These are phyloP conservation scores for Orientallactaga sibirica DNA, from an alignment of 2,797 vertebrate species.

Conservation along the genomic window DNA sequence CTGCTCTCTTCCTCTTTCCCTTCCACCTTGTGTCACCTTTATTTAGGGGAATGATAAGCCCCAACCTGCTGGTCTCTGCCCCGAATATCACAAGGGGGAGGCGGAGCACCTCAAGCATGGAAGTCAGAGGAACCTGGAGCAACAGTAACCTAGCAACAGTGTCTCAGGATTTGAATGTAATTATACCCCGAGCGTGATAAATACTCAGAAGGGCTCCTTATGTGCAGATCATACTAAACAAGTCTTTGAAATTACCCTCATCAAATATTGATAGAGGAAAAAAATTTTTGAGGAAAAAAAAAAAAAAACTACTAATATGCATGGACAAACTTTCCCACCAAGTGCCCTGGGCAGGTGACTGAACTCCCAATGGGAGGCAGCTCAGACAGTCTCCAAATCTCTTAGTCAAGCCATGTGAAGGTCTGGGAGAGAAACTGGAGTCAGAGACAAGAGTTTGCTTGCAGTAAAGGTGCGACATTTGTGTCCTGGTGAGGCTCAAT, in stretches of 20 bases:
- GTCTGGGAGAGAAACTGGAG: slow-evolving; percentile 58
- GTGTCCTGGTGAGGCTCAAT: not conserved
- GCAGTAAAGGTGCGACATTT: accelerated
- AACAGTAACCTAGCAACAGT: slow-evolving; percentile 91
- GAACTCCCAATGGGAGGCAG: not conserved
- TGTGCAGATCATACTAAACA: slow-evolving; percentile 90
- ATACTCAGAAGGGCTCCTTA: slow-evolving; percentile 90
- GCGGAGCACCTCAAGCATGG: slow-evolving; percentile 74
- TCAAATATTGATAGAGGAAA: slow-evolving; percentile 90
- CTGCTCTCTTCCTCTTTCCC: not conserved
- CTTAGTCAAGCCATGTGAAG: not conserved
- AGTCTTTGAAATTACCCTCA: slow-evolving; percentile 91
- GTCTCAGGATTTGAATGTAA: slow-evolving; percentile 92
- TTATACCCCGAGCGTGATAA: slow-evolving; percentile 90
- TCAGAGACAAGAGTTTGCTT: slow-evolving; percentile 8
- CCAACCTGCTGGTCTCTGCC: slow-evolving; percentile 66
- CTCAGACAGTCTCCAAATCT: not conserved
- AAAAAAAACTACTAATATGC: slow-evolving; percentile 13
- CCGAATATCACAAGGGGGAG: slow-evolving; percentile 71
- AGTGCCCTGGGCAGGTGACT: slow-evolving; percentile 59
- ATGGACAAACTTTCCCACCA: slow-evolving; percentile 63
- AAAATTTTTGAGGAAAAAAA: slow-evolving; percentile 71
- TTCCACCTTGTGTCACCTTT: slow-evolving; percentile 11
- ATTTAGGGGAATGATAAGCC: slow-evolving; percentile 58
- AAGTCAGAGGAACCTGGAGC: slow-evolving; percentile 87